Evolutionary conservation across 2,113 vertebrate species (phyloP).

Genomic region (Centropristis striata): DNA sequence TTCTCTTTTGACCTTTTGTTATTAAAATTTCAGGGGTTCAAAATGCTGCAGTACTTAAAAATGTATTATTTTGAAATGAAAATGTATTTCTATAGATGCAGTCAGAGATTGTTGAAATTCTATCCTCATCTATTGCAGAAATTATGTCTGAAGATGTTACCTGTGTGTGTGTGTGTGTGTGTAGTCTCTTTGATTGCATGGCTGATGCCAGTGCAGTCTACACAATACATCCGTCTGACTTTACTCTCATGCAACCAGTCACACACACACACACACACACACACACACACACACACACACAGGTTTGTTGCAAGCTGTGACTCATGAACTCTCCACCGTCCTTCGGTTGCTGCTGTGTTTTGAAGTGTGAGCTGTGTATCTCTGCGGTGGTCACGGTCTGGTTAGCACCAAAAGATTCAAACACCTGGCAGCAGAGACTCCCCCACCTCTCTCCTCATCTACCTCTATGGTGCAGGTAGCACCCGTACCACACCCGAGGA

Average conservation of each 20-base stretch:
- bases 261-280: conserved; percentile 22
- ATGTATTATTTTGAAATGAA: too few relatives aligned
- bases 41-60: too few relatives aligned
- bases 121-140: not conserved
- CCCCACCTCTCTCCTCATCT: not conserved
- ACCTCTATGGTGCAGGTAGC: not conserved
- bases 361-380: conserved; percentile 34
- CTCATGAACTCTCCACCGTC: conserved; percentile 16
- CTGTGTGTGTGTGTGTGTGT: not conserved
- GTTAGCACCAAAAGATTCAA: conserved; percentile 62
- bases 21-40: too few relatives aligned
- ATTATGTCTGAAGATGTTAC: not conserved
- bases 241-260: conserved; percentile 11
- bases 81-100: too few relatives aligned
- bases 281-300: conserved; percentile 38
- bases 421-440: conserved; percentile 44
- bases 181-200: conserved; percentile 37
- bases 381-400: conserved; percentile 60
- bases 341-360: not conserved
- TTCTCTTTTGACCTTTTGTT: too few relatives aligned
- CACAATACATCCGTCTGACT: conserved; percentile 28
- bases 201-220: conserved; percentile 42
- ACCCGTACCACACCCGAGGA: conserved; percentile 21
- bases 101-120: too few relatives aligned
- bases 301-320: conserved; percentile 39